A percentile compares a stretch with the other conserved stretches of the same genome.
Conservation (phyloP, 92 coral and sea anemone species). For the Diadumene lineata region DNA sequence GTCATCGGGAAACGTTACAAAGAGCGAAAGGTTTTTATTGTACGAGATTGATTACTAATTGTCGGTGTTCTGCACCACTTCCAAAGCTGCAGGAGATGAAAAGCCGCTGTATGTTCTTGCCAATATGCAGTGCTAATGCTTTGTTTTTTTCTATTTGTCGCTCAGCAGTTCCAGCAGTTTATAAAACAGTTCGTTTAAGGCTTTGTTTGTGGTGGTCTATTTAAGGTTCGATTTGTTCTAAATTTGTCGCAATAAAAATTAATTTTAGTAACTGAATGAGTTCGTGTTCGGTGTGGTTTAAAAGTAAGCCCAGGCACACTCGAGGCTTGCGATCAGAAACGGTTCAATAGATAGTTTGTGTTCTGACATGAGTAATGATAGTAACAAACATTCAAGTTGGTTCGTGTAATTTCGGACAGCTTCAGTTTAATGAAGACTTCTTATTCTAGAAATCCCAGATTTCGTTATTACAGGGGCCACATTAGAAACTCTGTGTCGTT, state of each 20-base stretch:
- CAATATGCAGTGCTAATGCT: not conserved
- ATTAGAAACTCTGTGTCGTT: too few species aligned
- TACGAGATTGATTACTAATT: too few species aligned
- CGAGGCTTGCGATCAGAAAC: not conserved
- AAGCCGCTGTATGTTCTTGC: not conserved
- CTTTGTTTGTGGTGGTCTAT: not conserved
- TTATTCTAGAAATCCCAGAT: too few species aligned
- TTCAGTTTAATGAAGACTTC: too few species aligned
- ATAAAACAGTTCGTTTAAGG: slow-evolving; percentile 4
- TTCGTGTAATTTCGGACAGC: too few species aligned
- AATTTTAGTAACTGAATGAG: not conserved
- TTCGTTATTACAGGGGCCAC: too few species aligned
- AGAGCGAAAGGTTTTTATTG: too few species aligned
- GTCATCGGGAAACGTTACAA: too few species aligned
- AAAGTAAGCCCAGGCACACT: not conserved
- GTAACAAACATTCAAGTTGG: not conserved
- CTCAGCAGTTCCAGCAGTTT: slow-evolving; percentile 1
- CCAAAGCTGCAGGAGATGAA: not conserved
- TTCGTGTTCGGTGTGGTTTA: not conserved
- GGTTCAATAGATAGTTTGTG: not conserved
- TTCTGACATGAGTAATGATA: not conserved
- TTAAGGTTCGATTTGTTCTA: not conserved
- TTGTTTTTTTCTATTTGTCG: not conserved
- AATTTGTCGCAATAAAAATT: not conserved
- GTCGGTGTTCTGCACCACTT: not conserved